Conservation (phyloP, 2,888 invertebrate genomes). For the Dicycla oo region DNA sequence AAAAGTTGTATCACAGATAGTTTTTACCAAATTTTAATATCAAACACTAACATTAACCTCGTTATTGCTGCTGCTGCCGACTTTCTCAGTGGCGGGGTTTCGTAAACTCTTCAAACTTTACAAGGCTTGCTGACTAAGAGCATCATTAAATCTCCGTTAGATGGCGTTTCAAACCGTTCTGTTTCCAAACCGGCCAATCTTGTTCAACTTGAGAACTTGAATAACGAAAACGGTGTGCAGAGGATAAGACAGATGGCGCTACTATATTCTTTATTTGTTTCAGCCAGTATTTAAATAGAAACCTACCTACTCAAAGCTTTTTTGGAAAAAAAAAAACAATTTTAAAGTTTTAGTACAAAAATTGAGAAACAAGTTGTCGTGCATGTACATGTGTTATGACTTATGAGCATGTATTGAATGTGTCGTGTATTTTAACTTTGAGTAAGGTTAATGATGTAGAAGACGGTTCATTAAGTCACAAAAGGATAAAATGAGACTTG, state of each 20-base stretch:
- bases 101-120: constrained; percentile 31
- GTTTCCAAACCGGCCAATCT: constrained; percentile 1
- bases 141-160: constrained; percentile 28
- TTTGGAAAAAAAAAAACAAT: background rate
- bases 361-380: background rate
- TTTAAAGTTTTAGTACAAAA: too few relatives aligned
- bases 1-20: background rate
- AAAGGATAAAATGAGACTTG: constrained; percentile 52
- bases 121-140: constrained; percentile 10
- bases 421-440: constrained; percentile 46
- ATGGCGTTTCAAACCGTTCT: constrained; percentile 47
- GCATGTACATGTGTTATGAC: background rate
- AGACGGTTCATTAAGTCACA: constrained; percentile 61
- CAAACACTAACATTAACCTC: constrained; percentile 13
- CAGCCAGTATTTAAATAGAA: background rate
- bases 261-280: constrained; percentile 5
- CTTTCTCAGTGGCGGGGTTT: constrained; percentile 16
- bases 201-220: constrained; percentile 32
- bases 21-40: background rate
- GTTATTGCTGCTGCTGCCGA: constrained; percentile 4
- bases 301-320: background rate
- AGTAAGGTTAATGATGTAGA: constrained; percentile 65
- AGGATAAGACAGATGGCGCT: constrained; percentile 40
- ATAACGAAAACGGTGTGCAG: constrained; percentile 5
- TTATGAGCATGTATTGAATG: background rate